A percentile compares a stretch with the other conserved stretches of the same genome.
These are phyloP conservation scores for Hippolais icterina DNA, from an alignment of 2,113 vertebrate species.

Conservation along the genomic window DNA sequence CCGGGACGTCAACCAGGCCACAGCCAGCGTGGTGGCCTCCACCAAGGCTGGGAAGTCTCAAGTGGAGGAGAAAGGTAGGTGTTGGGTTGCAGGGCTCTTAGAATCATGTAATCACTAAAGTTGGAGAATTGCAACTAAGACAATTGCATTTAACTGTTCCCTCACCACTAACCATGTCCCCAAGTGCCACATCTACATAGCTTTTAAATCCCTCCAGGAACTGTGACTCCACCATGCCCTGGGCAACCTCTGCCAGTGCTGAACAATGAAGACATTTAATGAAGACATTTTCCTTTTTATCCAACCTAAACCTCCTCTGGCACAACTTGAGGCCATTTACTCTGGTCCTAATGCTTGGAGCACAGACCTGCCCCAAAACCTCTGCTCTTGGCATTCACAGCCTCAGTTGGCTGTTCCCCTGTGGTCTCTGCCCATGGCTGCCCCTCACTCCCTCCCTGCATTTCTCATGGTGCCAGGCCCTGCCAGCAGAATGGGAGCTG, in stretches of 20 bases:
- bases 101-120: not conserved
- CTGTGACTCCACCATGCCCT: not conserved
- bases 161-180: not conserved
- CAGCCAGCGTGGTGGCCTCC: slow-evolving; percentile 88
- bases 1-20: slow-evolving; percentile 89
- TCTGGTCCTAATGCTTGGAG: not conserved
- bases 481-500: not conserved
- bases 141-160: not conserved
- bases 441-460: not conserved
- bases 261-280: not conserved
- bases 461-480: not conserved
- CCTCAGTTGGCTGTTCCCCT: not conserved
- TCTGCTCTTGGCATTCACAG: fast-evolving
- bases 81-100: not conserved
- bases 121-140: not conserved
- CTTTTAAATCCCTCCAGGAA: not conserved
- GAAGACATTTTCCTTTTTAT: not conserved
- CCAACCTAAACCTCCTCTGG: not conserved
- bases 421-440: not conserved
- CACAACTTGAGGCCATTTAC: not conserved
- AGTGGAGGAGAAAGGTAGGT: slow-evolving; percentile 89
- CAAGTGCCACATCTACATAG: not conserved
- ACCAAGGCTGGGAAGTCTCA: slow-evolving; percentile 92
- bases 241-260: not conserved
- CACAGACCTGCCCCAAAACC: not conserved